Evolutionary conservation across 2,888 invertebrate genomes (phyloP).

Genomic region (Lithosia quadra): DNA sequence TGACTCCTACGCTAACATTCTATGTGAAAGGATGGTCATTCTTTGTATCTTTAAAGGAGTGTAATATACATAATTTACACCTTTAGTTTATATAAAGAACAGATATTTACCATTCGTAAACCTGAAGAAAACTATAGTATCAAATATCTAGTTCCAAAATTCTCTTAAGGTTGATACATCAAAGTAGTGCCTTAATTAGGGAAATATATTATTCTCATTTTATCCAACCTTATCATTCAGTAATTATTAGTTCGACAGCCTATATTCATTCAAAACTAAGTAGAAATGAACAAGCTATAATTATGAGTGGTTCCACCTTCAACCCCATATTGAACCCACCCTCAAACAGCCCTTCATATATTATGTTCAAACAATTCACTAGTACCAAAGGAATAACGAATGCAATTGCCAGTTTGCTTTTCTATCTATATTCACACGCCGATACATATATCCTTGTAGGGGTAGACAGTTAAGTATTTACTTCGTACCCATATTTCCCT

Average conservation of each 20-base stretch:
- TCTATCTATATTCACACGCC: neutral
- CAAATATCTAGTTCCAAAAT: neutral
- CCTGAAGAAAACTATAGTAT: neutral
- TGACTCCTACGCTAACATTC: neutral
- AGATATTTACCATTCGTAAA: neutral
- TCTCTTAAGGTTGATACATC: neutral
- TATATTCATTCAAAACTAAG: conserved; percentile 1
- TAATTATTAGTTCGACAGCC: conserved; percentile 1
- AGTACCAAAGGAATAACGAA: conserved; percentile 1
- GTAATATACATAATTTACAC: neutral
- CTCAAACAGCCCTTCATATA: neutral
- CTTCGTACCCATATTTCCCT: neutral
- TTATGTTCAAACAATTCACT: neutral
- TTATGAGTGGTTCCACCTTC: neutral
- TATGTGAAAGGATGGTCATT: neutral
- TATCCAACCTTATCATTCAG: neutral
- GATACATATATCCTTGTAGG: neutral
- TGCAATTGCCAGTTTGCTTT: neutral
- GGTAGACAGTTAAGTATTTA: neutral
- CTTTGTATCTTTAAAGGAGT: neutral
- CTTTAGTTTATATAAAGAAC: no score
- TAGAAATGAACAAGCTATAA: neutral
- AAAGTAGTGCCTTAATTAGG: neutral
- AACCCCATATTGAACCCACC: neutral
- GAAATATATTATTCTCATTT: neutral